Evolutionary conservation across 2,797 vertebrate genomes (phyloP), one percentile per base, ranked within the genome.

Genomic region (Craterocephalus amniculus): DNA sequence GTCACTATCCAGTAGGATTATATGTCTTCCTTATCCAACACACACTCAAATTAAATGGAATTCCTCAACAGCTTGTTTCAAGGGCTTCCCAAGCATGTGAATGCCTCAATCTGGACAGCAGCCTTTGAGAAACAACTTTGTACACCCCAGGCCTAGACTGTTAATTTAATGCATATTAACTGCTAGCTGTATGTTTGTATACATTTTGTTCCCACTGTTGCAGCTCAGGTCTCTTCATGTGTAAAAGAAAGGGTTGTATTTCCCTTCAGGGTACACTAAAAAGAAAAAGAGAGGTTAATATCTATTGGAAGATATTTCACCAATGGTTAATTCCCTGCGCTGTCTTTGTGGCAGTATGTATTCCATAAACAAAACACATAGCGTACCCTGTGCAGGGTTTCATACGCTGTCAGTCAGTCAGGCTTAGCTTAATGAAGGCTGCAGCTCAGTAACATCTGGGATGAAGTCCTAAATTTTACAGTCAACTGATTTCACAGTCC

Each of bases 361-460:
- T 22, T 13, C 34, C 16, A n/a, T 11, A 56, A 3, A 34, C n/a
- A 67, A 9, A 58, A 43, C 34, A 56, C 64, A 54, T 27, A 24
- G 52, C 22, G 43, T 67, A 73, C 52, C 71, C 79, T 67, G 62
- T 32, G 58, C 65, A 11, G 36, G n/a, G 56, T 40, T 76, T 20
- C 79, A 68, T 35, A 34, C 1, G 2, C 62, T 35, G 40, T 67
- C 71, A 76, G 36, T 81, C 65, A 72, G 11, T 0, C 16, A 72
- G 75, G 75, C 62, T 88, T 74, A 76, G 72, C 62, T 58, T 79
- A 74, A 77, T 83, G 36, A n/a, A 72, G 77, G 58, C 54, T 34
- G 11, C 1, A 62, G 29, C 66, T 82, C 12, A 18, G 35, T 52
- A 58, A 81, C 81, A 90, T 87, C 81, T 88, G 81, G 78, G 57